Base-by-base conservation (phyloP, 2,113 vertebrate genomes). In the Strigops habroptila region DNA sequence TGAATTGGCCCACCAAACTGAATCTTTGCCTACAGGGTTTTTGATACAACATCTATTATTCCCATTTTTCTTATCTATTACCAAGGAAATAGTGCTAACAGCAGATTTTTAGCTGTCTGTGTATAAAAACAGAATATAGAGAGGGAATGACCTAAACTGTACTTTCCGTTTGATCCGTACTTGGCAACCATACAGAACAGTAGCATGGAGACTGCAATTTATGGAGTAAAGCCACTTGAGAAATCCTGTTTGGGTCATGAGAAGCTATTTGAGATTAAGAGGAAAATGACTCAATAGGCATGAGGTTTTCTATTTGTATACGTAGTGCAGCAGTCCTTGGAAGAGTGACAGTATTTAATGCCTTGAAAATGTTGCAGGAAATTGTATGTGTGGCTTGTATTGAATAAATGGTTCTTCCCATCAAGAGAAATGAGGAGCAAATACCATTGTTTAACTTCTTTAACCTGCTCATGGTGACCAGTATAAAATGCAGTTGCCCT, bases 231-330 rank as follows among this genome's bases (percentile, higher is more conserved):
- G 60, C 41, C 76, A 52, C 5, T 4, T 75, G 71, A 78, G 59
- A 57, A 92, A 90, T 57, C 53, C 75, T 86, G 18, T 52, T 79
- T 84, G 37, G 17, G 21, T 91, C n/a, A 53, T 68, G 30, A 55
- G 63, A 79, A 92, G 64, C 86, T 92, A 46, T 84, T 88, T 76
- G 84, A 53, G 57, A 79, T 49, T 24, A 51, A 82, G 68, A 62
- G 87, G 92, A 87, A 88, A 94, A 79, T 86, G 41, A 94, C 67
- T 96, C 62, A 33, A 43, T 41, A 62, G 87, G 48, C 92, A 74
- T 91, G 64, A 88, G 63, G 44, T 63, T 96, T 96, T 92, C 81
- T 93, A 57, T 96, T 96, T 96, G 86, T 88, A 55, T 59, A 23
- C 59, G 41, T 48, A 92, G n/a, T 24, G 27, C 69, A 48, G n/a